Base-by-base conservation (phyloP, 2,797 vertebrate genomes). In the Selene dorsalis region DNA sequence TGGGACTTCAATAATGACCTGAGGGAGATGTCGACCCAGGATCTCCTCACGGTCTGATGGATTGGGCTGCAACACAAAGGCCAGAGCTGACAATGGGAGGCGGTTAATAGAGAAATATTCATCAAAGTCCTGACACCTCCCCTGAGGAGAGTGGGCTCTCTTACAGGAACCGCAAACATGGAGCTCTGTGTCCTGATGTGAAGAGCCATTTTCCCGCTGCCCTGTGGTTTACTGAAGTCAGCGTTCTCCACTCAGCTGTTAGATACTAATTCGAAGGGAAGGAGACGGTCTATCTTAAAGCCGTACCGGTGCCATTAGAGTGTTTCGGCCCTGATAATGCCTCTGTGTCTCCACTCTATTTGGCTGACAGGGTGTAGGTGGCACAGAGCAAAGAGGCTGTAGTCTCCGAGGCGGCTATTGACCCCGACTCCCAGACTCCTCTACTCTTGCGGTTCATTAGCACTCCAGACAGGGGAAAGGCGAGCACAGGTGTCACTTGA, bases 401-500 rank as follows among this genome's bases (percentile, higher is more conserved):
- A 73, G 89, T 90, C 90, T 90, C 85, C 0, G 26, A 83, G 88
- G 89, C 65, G 55, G 85, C 90, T 89, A 92, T 91, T 91, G 89
- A 93, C 91, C 90, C 90, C 90, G 90, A 90, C 91, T 91, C 90
- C 83, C 86, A 88, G 89, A 88, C 88, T 89, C 88, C 84, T 87
- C 91, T 80, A 85, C 90, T 92, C 93, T 90, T 74, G 83, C 86
- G 92, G 88, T 94, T 95, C 94, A 95, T 95, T 95, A 94, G 93
- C 93, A 92, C 94, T 93, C 92, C 88, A 94, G 94, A 94, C 94
- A 94, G 93, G 91, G 91, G 89, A 93, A 93, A 94, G 93, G 91
- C 90, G 80, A 93, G 94, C 93, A 94, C 95, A 95, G 95, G 95
- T 94, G 94, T 94, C 94, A 95, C 93, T 93, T 95, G 95, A 95